Percentiles rank a stretch among this genome's conserved stretches.
Conservation (phyloP, 35 echinoderm and acorn worm species). For the Apostichopus californicus region DNA sequence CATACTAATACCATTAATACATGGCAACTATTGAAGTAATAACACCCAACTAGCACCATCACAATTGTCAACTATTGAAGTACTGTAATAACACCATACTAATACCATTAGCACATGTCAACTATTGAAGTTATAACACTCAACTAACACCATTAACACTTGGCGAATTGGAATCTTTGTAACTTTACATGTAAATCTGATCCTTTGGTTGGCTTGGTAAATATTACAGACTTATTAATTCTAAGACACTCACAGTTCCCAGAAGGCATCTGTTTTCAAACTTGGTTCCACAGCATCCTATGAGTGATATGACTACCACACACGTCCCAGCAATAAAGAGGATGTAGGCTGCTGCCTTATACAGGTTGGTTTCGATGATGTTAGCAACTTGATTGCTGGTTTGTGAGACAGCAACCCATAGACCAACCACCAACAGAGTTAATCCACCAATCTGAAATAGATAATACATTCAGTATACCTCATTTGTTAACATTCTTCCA, state of each 20-base stretch:
- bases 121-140: too few species aligned
- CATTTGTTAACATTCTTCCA: too few species aligned
- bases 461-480: background rate
- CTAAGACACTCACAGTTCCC: constrained; percentile 47
- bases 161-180: background rate
- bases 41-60: too few species aligned
- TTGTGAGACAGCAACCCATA: constrained; percentile 55
- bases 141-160: too few species aligned
- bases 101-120: too few species aligned
- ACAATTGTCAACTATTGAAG: too few species aligned
- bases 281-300: constrained; percentile 72
- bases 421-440: constrained; percentile 59
- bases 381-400: constrained; percentile 48
- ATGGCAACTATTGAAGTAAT: too few species aligned
- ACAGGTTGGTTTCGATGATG: constrained; percentile 59
- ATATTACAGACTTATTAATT: background rate
- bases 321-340: constrained; percentile 55
- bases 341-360: constrained; percentile 69
- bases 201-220: background rate
- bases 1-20: too few species aligned
- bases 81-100: too few species aligned
- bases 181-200: too few species aligned
- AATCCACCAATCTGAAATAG: constrained; percentile 57
- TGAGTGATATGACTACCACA: constrained; percentile 46
- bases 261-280: constrained; percentile 66